Base-by-base conservation (phyloP, 2,113 vertebrate species). In the Excalfactoria chinensis region DNA sequence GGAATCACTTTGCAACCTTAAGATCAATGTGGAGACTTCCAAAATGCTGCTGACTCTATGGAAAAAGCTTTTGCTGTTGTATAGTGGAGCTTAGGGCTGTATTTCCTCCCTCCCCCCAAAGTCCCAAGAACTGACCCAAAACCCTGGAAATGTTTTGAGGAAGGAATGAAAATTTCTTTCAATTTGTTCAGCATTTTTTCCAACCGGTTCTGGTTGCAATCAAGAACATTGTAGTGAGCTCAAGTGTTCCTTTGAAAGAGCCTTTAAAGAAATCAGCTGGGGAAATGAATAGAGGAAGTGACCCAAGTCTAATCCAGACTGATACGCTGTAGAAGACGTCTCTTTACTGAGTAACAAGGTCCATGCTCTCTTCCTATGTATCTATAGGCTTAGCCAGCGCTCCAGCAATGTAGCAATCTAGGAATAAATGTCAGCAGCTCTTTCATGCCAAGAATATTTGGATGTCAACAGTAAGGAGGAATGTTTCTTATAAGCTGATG, bases 141-240 rank as follows among this genome's bases (percentile, higher is more conserved):
- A 7, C 70, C 58, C 72, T 91, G 85, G 75, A 93, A 90, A 64
- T 86, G 60, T 91, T 94, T 91, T 77, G 85, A 90, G 85, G 74
- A 72, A 89, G 34, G 72, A 93, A 93, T 8, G 70, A 92, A 79
- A 82, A 86, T 73, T 5, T 95, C 63, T 82, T 86, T 44, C 88
- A 95, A 92, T 95, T 82, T 84, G 90, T 90, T 94, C 84, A 92
- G 74, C 84, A 22, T 93, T 95, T 95, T 95, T 95, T 92, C 56
- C 87, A 90, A 44, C 77, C 74, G 8, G 55, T 89, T 89, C 86
- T 96, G 81, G 77, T 91, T 93, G 91, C 86, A 96, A 85, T 82
- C 91, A 94, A 83, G 91, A 92, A 83, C 75, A 85, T 63, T 92
- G 84, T 89, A 83, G 60, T 68, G 78, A 70, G 41, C 55, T 79